Conservation (phyloP, 2,888 invertebrate genomes). For the Colletes collaris region DNA sequence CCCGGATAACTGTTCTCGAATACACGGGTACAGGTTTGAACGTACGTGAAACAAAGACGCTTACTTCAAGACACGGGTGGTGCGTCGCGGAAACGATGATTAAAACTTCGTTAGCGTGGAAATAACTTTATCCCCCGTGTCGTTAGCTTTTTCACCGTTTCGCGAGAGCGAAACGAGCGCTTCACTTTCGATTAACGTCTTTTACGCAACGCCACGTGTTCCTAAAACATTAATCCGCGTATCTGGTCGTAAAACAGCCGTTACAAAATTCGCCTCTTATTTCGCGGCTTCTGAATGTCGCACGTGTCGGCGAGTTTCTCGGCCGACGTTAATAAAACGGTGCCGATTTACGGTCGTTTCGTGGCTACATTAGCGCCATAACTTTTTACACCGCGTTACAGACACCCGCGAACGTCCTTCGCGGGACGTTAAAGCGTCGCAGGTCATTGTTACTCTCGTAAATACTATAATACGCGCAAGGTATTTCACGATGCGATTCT, state of each 20-base stretch:
- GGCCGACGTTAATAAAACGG: conserved; percentile 22
- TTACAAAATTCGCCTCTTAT: conserved; percentile 20
- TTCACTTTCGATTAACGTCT: not conserved
- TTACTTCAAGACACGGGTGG: not conserved
- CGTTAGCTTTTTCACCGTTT: not conserved
- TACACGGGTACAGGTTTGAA: no score
- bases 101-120: not conserved
- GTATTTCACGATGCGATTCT: not conserved
- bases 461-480: not conserved
- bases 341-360: conserved; percentile 23
- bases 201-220: not conserved
- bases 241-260: conserved; percentile 12
- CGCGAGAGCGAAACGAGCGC: not conserved
- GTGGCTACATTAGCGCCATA: conserved; percentile 13
- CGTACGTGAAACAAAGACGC: not conserved
- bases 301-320: conserved; percentile 13
- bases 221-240: conserved; percentile 22
- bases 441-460: not conserved
- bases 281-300: conserved; percentile 19
- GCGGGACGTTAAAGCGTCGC: conserved; percentile 12
- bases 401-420: conserved; percentile 4
- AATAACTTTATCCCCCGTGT: conserved; percentile 1
- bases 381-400: conserved; percentile 23
- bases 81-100: not conserved
- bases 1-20: no score